Conservation (phyloP, 2,797 vertebrate species). For the Macroramphosus scolopax region DNA sequence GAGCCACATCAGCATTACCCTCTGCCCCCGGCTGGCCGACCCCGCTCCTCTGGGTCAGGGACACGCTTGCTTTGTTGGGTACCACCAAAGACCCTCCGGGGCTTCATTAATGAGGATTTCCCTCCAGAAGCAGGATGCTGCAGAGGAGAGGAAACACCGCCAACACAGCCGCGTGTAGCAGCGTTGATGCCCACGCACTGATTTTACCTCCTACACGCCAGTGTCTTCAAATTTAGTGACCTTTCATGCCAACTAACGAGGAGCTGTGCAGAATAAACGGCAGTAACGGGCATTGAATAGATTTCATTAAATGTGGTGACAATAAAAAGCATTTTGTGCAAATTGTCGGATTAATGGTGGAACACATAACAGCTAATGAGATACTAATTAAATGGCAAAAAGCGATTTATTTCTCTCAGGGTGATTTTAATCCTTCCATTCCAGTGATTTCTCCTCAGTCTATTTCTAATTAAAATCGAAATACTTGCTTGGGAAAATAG, state of each 20-base stretch:
- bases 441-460: too few species aligned
- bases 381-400: neutral
- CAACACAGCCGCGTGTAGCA: constrained; percentile 18
- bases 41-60: constrained; percentile 50
- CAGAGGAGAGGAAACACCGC: constrained; percentile 38
- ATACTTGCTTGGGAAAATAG: too few species aligned
- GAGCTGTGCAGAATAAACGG: neutral
- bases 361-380: neutral
- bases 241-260: constrained; percentile 10
- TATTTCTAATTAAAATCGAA: too few species aligned
- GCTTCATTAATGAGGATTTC: constrained; percentile 52
- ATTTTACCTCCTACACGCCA: constrained; percentile 30
- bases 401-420: too few species aligned
- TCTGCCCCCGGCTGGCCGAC: too few species aligned
- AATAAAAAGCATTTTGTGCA: constrained; percentile 7
- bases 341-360: constrained; percentile 12
- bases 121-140: constrained; percentile 47
- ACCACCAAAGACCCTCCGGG: constrained; percentile 36
- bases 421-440: too few species aligned
- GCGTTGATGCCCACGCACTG: constrained; percentile 36
- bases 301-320: constrained; percentile 12
- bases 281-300: neutral
- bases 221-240: constrained; percentile 23
- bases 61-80: constrained; percentile 36
- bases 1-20: too few species aligned